These are phyloP conservation scores for Aricia artaxerxes DNA, from an alignment of 2,888 invertebrate genomes.

Conservation along the genomic window DNA sequence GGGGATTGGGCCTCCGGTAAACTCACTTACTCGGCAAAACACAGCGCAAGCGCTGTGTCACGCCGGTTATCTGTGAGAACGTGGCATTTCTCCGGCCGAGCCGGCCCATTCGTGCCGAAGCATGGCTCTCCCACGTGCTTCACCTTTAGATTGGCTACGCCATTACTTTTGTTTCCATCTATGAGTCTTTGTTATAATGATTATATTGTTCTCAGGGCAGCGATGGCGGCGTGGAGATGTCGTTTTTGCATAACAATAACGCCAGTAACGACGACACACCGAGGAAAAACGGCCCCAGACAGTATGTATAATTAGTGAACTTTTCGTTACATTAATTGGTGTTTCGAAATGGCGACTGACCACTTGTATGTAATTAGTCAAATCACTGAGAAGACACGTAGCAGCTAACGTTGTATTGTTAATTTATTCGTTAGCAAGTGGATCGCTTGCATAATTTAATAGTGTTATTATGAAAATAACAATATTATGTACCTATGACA, in stretches of 20 bases:
- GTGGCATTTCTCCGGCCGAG: too few relatives aligned
- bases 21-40: too few relatives aligned
- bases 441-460: not conserved
- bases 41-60: too few relatives aligned
- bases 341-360: slow-evolving; percentile 6
- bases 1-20: too few relatives aligned
- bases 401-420: not conserved
- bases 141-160: too few relatives aligned
- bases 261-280: slow-evolving; percentile 66
- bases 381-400: slow-evolving; percentile 3
- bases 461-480: not conserved
- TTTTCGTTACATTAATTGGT: not conserved
- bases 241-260: slow-evolving; percentile 86
- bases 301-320: slow-evolving; percentile 60
- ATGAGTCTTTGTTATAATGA: too few relatives aligned
- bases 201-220: slow-evolving; percentile 52
- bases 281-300: slow-evolving; percentile 69
- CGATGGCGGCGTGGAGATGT: slow-evolving; percentile 82
- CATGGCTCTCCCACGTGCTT: too few relatives aligned
- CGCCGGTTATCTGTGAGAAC: too few relatives aligned
- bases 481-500: not conserved
- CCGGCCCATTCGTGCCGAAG: too few relatives aligned
- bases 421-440: not conserved
- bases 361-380: slow-evolving; percentile 21
- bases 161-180: too few relatives aligned